Evolutionary conservation across 2,113 vertebrate genomes (phyloP).

Genomic region (Hiodon tergisus): DNA sequence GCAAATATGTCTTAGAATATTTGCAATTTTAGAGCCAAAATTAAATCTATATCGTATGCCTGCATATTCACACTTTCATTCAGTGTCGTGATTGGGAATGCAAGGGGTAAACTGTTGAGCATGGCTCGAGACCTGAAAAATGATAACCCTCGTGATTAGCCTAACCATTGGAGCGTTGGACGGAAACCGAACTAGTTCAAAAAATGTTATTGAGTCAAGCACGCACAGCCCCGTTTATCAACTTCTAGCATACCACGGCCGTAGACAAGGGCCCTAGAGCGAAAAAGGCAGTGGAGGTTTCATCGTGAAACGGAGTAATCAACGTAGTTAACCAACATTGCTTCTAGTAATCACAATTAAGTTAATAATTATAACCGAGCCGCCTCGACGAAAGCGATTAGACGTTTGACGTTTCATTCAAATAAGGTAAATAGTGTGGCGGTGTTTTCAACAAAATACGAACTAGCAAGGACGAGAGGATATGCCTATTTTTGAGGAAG

Average conservation of each 20-base stretch:
- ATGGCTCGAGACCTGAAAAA: not conserved
- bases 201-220: not conserved
- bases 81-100: not conserved
- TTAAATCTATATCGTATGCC: not conserved
- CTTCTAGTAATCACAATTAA: not conserved
- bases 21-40: not conserved
- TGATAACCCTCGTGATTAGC: constrained; percentile 17
- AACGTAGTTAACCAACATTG: not conserved
- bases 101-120: constrained; percentile 1
- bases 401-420: constrained; percentile 30
- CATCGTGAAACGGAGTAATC: not conserved
- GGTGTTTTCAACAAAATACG: constrained; percentile 42
- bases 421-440: constrained; percentile 57
- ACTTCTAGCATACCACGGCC: not conserved
- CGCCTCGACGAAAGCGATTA: not conserved
- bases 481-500: not conserved
- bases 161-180: constrained; percentile 19
- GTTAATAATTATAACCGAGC: not conserved
- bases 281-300: not conserved
- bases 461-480: not conserved
- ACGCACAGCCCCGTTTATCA: constrained; percentile 19
- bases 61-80: not conserved
- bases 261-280: constrained; percentile 12
- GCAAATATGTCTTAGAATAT: not conserved
- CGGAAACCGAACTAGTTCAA: constrained; percentile 37